Evolutionary conservation across 2,888 invertebrate species (phyloP).

Genomic region (Geophilus truncorum): DNA sequence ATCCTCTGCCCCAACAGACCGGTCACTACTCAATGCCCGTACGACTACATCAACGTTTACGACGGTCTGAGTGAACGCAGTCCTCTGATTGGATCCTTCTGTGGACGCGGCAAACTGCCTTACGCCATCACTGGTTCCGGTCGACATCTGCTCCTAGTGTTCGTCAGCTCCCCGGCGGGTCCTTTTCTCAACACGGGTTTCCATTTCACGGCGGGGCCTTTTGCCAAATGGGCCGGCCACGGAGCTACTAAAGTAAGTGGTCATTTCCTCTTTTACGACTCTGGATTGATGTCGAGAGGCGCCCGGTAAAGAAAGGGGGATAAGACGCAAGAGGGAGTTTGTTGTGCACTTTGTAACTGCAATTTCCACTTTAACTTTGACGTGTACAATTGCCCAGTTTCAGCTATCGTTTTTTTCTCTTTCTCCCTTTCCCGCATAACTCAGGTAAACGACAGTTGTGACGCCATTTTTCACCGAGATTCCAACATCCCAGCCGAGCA

Average conservation of each 20-base stretch:
- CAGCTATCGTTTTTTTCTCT: background rate
- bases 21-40: slow-evolving; percentile 70
- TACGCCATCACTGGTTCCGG: slow-evolving; percentile 91
- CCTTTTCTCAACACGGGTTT: slow-evolving; percentile 87
- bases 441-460: slow-evolving; percentile 33
- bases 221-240: slow-evolving; percentile 34
- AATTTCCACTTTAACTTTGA: background rate
- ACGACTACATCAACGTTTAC: slow-evolving; percentile 82
- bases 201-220: slow-evolving; percentile 81
- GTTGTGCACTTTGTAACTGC: background rate
- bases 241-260: slow-evolving; percentile 36
- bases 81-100: slow-evolving; percentile 65
- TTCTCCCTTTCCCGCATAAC: background rate
- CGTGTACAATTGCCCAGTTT: background rate
- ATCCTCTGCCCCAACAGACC: slow-evolving; percentile 92
- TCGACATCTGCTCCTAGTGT: slow-evolving; percentile 44
- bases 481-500: slow-evolving; percentile 3
- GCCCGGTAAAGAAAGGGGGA: background rate
- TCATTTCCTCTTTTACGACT: background rate
- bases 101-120: slow-evolving; percentile 84
- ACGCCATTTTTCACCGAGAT: slow-evolving; percentile 36
- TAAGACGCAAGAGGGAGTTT: background rate
- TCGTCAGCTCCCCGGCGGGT: slow-evolving; percentile 44
- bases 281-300: background rate
- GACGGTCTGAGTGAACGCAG: slow-evolving; percentile 83